Evolutionary conservation across 2,113 vertebrate species (phyloP).

Genomic region (Poecilia latipinna): DNA sequence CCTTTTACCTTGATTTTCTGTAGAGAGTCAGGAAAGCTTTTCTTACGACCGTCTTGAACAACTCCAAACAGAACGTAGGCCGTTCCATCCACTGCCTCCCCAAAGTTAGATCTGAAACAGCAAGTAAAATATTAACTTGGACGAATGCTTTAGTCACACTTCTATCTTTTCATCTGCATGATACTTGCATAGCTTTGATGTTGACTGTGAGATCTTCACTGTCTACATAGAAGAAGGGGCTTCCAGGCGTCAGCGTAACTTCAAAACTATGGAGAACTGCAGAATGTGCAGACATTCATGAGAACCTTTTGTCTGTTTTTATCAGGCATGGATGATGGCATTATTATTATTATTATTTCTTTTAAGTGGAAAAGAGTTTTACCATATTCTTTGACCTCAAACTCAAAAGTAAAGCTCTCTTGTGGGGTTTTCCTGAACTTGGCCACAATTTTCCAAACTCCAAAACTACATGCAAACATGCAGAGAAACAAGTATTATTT

Average conservation of each 20-base stretch:
- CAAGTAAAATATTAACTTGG: background rate
- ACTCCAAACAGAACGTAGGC: slow-evolving; percentile 86
- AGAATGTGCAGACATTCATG: slow-evolving; percentile 2
- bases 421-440: slow-evolving; percentile 56
- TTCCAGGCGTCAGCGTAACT: slow-evolving; percentile 68
- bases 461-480: slow-evolving; percentile 40
- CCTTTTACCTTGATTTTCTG: slow-evolving; percentile 67
- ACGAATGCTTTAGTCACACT: background rate
- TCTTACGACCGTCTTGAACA: slow-evolving; percentile 54
- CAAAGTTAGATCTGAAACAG: slow-evolving; percentile 81
- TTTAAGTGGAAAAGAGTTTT: background rate
- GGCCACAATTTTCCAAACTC: slow-evolving; percentile 69
- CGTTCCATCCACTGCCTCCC: slow-evolving; percentile 66
- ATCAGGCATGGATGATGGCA: background rate
- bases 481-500: background rate
- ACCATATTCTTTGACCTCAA: slow-evolving; percentile 80
- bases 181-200: slow-evolving; percentile 67
- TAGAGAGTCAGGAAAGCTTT: slow-evolving; percentile 78
- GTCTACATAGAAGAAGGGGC: slow-evolving; percentile 82
- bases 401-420: slow-evolving; percentile 54
- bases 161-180: background rate
- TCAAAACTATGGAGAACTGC: slow-evolving; percentile 82
- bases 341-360: background rate
- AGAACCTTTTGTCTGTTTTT: background rate
- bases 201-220: slow-evolving; percentile 63